Percentiles rank a stretch among this genome's conserved stretches.
Evolutionary conservation across 2,113 vertebrate genomes (phyloP).

Genomic region (Nannobrachium achirus): DNA sequence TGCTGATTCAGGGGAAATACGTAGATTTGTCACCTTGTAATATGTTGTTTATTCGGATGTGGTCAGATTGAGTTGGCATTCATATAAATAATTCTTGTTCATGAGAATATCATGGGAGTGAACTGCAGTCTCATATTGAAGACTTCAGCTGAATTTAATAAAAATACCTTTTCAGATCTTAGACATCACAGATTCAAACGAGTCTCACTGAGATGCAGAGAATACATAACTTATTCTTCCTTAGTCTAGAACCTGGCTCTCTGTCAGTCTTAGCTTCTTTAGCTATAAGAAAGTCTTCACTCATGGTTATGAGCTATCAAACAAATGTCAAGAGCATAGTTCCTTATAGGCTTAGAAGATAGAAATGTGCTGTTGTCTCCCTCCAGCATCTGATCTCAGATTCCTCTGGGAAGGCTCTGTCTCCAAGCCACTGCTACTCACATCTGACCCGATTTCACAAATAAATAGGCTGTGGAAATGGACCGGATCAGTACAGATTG

Average conservation of each 20-base stretch:
- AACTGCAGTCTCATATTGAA: constrained; percentile 27
- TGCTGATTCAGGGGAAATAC: background rate
- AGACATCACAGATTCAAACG: constrained; percentile 39
- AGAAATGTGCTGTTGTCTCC: constrained; percentile 32
- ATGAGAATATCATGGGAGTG: constrained; percentile 23
- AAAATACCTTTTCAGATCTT: constrained; percentile 48
- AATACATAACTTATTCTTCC: constrained; percentile 37
- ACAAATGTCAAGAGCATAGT: background rate
- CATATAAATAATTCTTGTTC: constrained; percentile 36
- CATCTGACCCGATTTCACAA: constrained; percentile 61
- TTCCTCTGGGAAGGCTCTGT: constrained; percentile 38
- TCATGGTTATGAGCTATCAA: background rate
- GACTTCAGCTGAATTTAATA: constrained; percentile 52
- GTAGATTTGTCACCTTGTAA: constrained; percentile 2
- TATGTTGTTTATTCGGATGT: background rate
- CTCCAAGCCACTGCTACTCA: constrained; percentile 9
- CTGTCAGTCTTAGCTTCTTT: constrained; percentile 10
- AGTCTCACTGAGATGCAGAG: constrained; percentile 33
- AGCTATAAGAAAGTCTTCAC: background rate
- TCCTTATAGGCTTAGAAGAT: constrained; percentile 21
- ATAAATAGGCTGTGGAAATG: constrained; percentile 49
- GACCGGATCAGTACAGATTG: constrained; percentile 33
- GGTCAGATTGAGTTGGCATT: constrained; percentile 11
- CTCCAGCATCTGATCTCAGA: constrained; percentile 27
- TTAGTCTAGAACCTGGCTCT: background rate